Conservation (phyloP, 2,888 invertebrate genomes). For the Cecidostiba fungosa region DNA sequence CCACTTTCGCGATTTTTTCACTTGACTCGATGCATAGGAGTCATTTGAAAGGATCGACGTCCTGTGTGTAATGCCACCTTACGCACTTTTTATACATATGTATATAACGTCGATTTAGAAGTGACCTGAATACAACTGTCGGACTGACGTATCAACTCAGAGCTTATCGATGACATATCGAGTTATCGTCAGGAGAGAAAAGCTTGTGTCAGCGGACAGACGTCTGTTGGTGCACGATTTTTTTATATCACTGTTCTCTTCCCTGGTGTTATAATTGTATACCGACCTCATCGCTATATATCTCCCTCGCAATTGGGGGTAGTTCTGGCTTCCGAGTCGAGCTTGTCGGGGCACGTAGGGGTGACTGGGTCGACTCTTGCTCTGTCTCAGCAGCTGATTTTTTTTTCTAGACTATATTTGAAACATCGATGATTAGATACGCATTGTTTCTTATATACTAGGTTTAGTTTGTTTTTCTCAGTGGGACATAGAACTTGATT, state of each 20-base stretch:
- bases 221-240: not conserved
- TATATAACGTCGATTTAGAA: no score
- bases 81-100: no score
- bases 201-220: not conserved
- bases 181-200: not conserved
- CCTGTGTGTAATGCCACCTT: not conserved
- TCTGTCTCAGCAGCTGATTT: not conserved
- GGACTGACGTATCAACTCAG: not conserved
- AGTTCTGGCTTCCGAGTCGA: not conserved
- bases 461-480: constrained; percentile 4
- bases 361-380: constrained; percentile 8
- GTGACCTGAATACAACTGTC: no score
- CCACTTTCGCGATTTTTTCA: not conserved
- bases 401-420: not conserved
- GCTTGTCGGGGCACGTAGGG: constrained; percentile 2
- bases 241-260: not conserved
- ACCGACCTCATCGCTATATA: constrained; percentile 40
- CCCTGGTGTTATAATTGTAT: constrained; percentile 1
- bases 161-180: not conserved
- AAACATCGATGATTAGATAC: not conserved
- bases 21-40: not conserved
- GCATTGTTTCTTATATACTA: not conserved
- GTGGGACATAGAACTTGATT: not conserved
- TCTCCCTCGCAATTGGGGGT: constrained; percentile 13
- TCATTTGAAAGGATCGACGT: not conserved